These are phyloP conservation scores for Diloba caeruleocephala DNA, from an alignment of 2,888 invertebrate species.

Conservation along the genomic window DNA sequence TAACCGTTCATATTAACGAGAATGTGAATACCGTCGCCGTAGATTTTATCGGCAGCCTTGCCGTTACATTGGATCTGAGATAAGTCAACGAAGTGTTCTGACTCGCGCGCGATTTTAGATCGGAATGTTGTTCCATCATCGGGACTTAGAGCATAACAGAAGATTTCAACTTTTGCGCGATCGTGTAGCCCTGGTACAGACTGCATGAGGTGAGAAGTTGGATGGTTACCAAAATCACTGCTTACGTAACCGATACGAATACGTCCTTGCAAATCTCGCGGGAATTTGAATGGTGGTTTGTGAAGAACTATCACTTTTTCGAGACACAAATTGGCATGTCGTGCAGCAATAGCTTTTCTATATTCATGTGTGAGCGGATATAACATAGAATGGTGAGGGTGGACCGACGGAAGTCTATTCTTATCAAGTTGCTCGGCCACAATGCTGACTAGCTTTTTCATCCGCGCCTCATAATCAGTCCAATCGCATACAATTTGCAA, in stretches of 20 bases:
- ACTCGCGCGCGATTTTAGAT: constrained; percentile 97
- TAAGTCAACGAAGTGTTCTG: constrained; percentile 99
- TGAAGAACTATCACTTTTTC: constrained; percentile 99
- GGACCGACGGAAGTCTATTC: constrained; percentile 99
- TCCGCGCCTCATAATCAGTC: constrained; percentile 98
- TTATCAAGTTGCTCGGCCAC: constrained; percentile 99
- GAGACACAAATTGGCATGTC: constrained; percentile 98
- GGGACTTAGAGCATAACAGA: constrained; percentile 97
- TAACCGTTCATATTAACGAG: constrained; percentile 99
- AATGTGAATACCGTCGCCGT: constrained; percentile 98
- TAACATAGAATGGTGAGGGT: constrained; percentile 99
- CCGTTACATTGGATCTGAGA: constrained; percentile 98
- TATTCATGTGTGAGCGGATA: constrained; percentile 99
- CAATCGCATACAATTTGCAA: constrained; percentile 99
- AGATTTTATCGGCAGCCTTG: constrained; percentile 98
- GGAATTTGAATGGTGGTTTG: constrained; percentile 95
- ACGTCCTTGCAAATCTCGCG: constrained; percentile 91
- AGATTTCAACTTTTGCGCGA: constrained; percentile 95
- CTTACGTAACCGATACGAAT: constrained; percentile 98
- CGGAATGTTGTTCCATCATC: constrained; percentile 99
- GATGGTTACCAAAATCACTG: constrained; percentile 99
- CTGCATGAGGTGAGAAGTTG: constrained; percentile 99
- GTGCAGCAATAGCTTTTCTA: constrained; percentile 98
- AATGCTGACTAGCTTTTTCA: constrained; percentile 98
- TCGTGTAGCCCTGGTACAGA: constrained; percentile 99